Percentiles rank a stretch among this genome's conserved stretches.
Evolutionary conservation across 2,797 vertebrate species (phyloP).

Genomic region (Tinamus major): DNA sequence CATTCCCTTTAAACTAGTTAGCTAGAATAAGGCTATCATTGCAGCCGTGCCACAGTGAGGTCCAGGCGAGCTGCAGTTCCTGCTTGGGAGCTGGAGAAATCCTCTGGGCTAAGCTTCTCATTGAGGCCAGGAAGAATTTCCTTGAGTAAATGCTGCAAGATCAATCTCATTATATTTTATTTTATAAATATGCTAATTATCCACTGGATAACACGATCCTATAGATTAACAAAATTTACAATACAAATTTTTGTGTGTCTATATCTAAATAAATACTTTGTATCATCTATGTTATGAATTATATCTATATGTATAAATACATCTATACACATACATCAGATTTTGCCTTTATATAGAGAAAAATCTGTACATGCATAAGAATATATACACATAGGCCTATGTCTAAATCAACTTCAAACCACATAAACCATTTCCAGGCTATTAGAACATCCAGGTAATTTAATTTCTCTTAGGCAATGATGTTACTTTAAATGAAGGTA

Average conservation of each 20-base stretch:
- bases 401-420: neutral
- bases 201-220: neutral
- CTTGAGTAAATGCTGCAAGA: neutral
- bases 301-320: neutral
- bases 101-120: neutral
- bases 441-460: rapidly evolving
- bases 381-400: neutral
- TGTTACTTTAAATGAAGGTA: neutral
- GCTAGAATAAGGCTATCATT: neutral
- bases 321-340: neutral
- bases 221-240: neutral
- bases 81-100: neutral
- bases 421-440: neutral
- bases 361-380: neutral
- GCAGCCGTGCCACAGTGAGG: neutral
- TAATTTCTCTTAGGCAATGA: neutral
- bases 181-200: neutral
- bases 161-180: neutral
- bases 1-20: neutral
- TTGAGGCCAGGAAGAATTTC: neutral
- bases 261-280: neutral
- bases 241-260: neutral
- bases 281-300: neutral
- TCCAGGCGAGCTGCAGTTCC: neutral
- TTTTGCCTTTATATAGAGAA: neutral